Conservation (phyloP, 2,113 vertebrate species). For the Ariopsis seemanni region DNA sequence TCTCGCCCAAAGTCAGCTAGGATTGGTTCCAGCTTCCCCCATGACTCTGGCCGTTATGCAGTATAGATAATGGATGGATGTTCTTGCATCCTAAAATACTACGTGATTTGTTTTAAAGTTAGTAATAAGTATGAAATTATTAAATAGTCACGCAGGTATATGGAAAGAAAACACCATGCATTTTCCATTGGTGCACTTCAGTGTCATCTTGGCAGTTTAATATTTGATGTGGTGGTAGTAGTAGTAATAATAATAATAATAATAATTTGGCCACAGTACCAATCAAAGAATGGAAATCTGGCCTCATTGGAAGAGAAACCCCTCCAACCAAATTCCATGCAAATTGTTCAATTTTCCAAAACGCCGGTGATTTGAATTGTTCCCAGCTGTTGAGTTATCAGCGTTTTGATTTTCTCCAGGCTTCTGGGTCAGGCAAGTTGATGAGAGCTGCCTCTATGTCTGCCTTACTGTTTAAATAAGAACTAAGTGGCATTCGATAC, state of each 20-base stretch:
- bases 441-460: slow-evolving; percentile 84
- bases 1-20: no score
- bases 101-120: background rate
- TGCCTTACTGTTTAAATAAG: slow-evolving; percentile 90
- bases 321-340: slow-evolving; percentile 75
- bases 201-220: background rate
- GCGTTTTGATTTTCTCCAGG: slow-evolving; percentile 84
- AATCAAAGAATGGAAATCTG: background rate
- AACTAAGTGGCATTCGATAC: slow-evolving; percentile 87
- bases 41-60: no score
- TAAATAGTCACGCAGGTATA: background rate
- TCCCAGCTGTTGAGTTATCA: slow-evolving; percentile 87
- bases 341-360: slow-evolving; percentile 92
- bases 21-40: no score
- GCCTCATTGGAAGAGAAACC: background rate
- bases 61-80: no score
- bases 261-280: slow-evolving; percentile 44
- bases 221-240: background rate
- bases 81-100: no score
- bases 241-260: background rate
- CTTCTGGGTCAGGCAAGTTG: slow-evolving; percentile 84
- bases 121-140: background rate
- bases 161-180: background rate
- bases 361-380: slow-evolving; percentile 86
- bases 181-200: background rate